phyloP scores from a whole-genome alignment of 2,888 invertebrate genomes.

The Chymomyza caudatula region DNA sequence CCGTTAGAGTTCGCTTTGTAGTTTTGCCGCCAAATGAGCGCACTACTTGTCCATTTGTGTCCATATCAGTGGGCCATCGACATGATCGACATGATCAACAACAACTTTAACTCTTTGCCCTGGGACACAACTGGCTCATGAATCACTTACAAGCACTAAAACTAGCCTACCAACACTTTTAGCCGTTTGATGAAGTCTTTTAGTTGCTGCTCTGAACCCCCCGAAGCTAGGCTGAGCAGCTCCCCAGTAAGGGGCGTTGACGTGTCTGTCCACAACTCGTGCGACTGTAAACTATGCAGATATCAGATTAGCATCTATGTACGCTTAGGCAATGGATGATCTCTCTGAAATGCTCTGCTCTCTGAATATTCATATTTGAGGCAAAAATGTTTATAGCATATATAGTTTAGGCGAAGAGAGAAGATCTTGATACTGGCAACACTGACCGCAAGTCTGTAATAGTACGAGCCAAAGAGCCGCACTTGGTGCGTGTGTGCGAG shows the following conservation, averaged over 20 bases:
- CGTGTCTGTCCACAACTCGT: conserved; percentile 6
- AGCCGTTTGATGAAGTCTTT: conserved; percentile 10
- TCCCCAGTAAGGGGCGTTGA: conserved; percentile 6
- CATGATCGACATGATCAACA: conserved; percentile 45
- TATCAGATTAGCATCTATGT: background rate
- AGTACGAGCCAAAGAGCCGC: too few relatives aligned
- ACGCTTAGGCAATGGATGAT: too few relatives aligned
- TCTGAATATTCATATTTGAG: too few relatives aligned
- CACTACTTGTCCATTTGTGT: conserved; percentile 55
- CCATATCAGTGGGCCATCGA: conserved; percentile 61
- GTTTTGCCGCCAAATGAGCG: conserved; percentile 61
- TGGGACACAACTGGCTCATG: conserved; percentile 43
- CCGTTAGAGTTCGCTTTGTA: conserved; percentile 66
- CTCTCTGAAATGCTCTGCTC: too few relatives aligned
- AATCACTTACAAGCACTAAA: conserved; percentile 49
- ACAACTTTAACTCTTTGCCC: conserved; percentile 33
- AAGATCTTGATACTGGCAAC: too few relatives aligned
- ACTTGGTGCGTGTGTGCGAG: too few relatives aligned
- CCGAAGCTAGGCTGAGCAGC: conserved; percentile 15
- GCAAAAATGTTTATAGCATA: too few relatives aligned
- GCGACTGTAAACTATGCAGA: conserved; percentile 5
- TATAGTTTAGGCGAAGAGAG: too few relatives aligned
- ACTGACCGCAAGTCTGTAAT: too few relatives aligned
- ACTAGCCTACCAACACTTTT: background rate
- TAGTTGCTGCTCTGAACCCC: background rate